Percentiles rank a stretch among this genome's conserved stretches.
phyloP scores from a whole-genome alignment of 2,888 invertebrate genomes.

The Melanargia galathea region DNA sequence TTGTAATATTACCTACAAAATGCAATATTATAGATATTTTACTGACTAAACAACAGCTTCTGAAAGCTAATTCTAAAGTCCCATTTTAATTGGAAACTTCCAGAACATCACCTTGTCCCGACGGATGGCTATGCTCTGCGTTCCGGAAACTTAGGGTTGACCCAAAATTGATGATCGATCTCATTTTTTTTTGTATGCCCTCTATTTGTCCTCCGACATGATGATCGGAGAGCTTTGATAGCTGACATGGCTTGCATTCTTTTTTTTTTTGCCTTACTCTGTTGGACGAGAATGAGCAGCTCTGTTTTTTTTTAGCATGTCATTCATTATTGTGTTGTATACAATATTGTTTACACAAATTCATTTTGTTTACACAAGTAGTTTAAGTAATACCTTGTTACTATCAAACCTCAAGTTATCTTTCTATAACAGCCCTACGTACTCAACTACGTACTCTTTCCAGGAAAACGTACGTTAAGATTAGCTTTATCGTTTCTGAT shows the following conservation, averaged over 20 bases:
- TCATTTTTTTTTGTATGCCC: too few relatives aligned
- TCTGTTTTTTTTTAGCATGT: too few relatives aligned
- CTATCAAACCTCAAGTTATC: too few relatives aligned
- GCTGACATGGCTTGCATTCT: too few relatives aligned
- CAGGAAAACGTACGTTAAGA: background rate
- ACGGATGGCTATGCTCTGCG: constrained; percentile 2
- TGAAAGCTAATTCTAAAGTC: constrained; percentile 20
- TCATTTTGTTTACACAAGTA: background rate
- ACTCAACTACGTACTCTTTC: background rate
- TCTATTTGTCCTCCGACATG: too few relatives aligned
- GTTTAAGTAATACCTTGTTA: too few relatives aligned
- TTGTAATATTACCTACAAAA: background rate
- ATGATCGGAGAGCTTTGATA: too few relatives aligned
- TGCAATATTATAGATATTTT: background rate
- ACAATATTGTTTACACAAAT: too few relatives aligned
- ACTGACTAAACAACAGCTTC: constrained; percentile 2
- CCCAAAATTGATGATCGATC: background rate
- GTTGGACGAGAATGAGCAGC: too few relatives aligned
- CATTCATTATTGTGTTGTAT: too few relatives aligned
- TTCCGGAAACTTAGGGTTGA: constrained; percentile 20
- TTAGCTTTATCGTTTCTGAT: background rate
- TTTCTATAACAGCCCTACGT: background rate
- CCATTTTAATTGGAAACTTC: constrained; percentile 26
- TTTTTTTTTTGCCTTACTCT: too few relatives aligned
- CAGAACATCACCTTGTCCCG: constrained; percentile 9